phyloP scores from a whole-genome alignment of 2,113 vertebrate genomes.

The Perccottus glenii region DNA sequence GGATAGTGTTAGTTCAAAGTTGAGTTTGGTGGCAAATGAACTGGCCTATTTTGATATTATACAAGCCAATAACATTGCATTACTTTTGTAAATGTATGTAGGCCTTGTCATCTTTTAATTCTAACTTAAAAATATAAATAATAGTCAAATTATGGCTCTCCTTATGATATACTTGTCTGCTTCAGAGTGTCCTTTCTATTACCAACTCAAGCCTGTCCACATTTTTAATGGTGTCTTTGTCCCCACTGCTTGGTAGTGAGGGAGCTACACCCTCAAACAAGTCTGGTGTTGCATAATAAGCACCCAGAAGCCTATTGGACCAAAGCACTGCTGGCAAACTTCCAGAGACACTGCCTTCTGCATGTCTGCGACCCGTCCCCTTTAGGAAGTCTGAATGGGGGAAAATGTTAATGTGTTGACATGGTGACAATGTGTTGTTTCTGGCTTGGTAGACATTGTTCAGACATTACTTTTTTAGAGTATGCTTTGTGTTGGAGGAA shows the following conservation, averaged over 20 bases:
- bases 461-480: not conserved
- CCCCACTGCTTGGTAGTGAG: slow-evolving; percentile 17
- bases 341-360: slow-evolving; percentile 29
- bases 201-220: slow-evolving; percentile 6
- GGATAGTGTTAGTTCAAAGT: too few relatives aligned
- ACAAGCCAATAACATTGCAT: too few relatives aligned
- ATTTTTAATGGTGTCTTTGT: slow-evolving; percentile 54
- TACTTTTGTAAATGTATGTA: too few relatives aligned
- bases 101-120: too few relatives aligned
- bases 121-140: too few relatives aligned
- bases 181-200: not conserved
- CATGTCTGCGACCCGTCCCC: slow-evolving; percentile 13
- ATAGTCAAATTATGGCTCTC: not conserved
- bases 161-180: slow-evolving; percentile 6
- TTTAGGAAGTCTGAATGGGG: slow-evolving; percentile 32
- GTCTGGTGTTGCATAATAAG: slow-evolving; percentile 70
- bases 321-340: slow-evolving; percentile 33
- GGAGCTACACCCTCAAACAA: slow-evolving; percentile 36
- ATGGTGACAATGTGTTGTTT: slow-evolving; percentile 31
- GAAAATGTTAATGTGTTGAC: slow-evolving; percentile 26
- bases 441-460: not conserved
- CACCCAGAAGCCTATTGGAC: slow-evolving; percentile 37
- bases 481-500: not conserved
- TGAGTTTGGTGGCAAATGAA: too few relatives aligned
- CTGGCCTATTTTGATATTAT: too few relatives aligned